Base-by-base conservation (phyloP, 2,888 invertebrate species). In the Andrena camellia region DNA sequence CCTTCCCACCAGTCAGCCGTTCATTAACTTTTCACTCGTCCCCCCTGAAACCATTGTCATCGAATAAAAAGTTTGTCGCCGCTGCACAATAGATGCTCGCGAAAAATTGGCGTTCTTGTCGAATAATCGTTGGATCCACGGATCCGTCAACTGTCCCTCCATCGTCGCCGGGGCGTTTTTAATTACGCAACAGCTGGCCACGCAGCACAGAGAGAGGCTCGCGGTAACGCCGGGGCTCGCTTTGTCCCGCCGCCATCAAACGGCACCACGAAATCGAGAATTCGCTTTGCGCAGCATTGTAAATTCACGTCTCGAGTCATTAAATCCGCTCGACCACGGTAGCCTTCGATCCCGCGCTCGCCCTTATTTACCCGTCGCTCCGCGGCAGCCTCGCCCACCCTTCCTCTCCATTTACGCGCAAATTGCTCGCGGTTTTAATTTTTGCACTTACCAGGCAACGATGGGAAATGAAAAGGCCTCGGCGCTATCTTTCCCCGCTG, bases 301-400 rank as follows among this genome's bases (percentile, higher is more conserved):
- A 70, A 57, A 70, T 70, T 70, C 60, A 33, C 31, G 31, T 48
- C 29, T 33, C 60, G 60, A 62, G 71, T 62, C 59, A 70, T 70
- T 70, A 70, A 70, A 59, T 31, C 42, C 23, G 59, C 17, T 29
- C 17, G 33, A 33, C 20, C 31, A 35, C 13, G 29, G 20, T 26
- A 62, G 62, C 50, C 31, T 26, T 62, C 26, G 48, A 71, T 71
- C 60, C 5, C 42, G 42, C 17, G 26, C 50, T 71, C 31, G 17
- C 60, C 60, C 33, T 17, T 31, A 31, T 60, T 60, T 60, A 17
- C 31, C 31, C 60, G 26, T n/a, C 29, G 54, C 33, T 62, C 20
- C 62, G 23, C 20, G n/a, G 10, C 33, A 7, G 33, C n/a, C 33
- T 62, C 33, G 29, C 10, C n/a, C 20, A 33, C 17, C 42, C 33